These are phyloP conservation scores for Macroramphosus scolopax DNA, from an alignment of 2,797 vertebrate species.

Conservation along the genomic window DNA sequence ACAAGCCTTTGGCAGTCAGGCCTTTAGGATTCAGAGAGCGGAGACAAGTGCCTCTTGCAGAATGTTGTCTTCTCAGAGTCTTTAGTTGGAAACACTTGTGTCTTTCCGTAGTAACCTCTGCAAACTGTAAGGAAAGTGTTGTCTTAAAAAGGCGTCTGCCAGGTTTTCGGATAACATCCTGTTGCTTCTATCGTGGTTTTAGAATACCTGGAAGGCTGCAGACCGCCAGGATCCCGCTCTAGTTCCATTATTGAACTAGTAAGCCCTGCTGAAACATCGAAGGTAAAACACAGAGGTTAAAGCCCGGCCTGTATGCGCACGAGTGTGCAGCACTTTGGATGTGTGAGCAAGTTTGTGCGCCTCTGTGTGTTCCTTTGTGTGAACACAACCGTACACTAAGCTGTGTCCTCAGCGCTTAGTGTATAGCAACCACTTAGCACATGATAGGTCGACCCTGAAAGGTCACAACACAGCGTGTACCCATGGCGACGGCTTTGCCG, in stretches of 20 bases:
- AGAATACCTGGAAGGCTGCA: too few relatives aligned
- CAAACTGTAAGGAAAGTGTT: too few relatives aligned
- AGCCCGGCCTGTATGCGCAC: constrained; percentile 12
- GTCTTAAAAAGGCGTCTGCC: constrained; percentile 3
- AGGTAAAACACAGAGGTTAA: not conserved
- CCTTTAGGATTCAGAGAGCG: constrained; percentile 1
- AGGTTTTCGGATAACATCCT: constrained; percentile 6
- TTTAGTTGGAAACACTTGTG: too few relatives aligned
- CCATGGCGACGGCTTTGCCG: constrained; percentile 61
- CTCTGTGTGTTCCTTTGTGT: constrained; percentile 16
- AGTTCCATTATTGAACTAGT: constrained; percentile 18
- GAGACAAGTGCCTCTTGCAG: not conserved
- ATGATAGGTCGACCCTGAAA: constrained; percentile 65
- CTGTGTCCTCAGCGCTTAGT: constrained; percentile 41
- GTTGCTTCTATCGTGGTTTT: not conserved
- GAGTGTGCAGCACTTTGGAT: constrained; percentile 5
- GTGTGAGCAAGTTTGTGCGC: constrained; percentile 16
- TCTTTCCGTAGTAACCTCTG: too few relatives aligned
- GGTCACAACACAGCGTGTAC: constrained; percentile 56
- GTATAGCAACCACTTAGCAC: constrained; percentile 56
- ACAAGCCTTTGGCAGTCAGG: too few relatives aligned
- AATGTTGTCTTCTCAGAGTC: too few relatives aligned
- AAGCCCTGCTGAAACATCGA: constrained; percentile 7
- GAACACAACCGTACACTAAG: constrained; percentile 51
- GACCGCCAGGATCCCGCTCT: not conserved